Evolutionary conservation across 2,113 vertebrate genomes (phyloP).

Genomic region (Cinclus mexicanus): DNA sequence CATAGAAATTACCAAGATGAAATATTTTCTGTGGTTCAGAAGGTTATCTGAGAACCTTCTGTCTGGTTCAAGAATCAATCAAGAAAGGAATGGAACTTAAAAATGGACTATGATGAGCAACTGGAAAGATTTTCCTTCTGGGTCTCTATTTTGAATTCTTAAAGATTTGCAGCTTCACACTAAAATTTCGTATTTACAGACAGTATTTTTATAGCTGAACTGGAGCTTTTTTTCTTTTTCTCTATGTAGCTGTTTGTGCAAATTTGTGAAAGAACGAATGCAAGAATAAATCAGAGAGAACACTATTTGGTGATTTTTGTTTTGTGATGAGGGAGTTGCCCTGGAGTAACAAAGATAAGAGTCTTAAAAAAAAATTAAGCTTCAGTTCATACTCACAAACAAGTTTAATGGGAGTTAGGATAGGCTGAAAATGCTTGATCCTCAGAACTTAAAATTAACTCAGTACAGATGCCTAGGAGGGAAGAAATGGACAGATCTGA

Average conservation of each 20-base stretch:
- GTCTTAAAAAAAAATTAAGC: neutral
- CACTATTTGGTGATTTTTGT: neutral
- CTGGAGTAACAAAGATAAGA: neutral
- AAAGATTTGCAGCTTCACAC: neutral
- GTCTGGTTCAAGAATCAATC: neutral
- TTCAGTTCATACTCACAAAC: neutral
- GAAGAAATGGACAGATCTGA: neutral
- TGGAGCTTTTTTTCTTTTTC: neutral
- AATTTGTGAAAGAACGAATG: neutral
- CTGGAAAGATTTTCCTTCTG: neutral
- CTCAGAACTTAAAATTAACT: neutral
- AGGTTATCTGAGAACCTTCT: neutral
- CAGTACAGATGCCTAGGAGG: neutral
- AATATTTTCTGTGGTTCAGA: neutral
- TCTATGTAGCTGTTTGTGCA: neutral
- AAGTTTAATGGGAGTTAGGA: neutral
- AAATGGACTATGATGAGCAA: neutral
- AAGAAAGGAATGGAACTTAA: neutral
- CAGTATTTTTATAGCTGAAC: neutral
- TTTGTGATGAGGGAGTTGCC: neutral
- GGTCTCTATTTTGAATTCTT: neutral
- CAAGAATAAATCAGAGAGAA: neutral
- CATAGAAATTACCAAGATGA: neutral
- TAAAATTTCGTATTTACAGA: neutral
- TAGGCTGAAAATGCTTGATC: neutral